phyloP scores from a whole-genome alignment of 1,140 invertebrate genomes.

The Brachionus sp. region DNA sequence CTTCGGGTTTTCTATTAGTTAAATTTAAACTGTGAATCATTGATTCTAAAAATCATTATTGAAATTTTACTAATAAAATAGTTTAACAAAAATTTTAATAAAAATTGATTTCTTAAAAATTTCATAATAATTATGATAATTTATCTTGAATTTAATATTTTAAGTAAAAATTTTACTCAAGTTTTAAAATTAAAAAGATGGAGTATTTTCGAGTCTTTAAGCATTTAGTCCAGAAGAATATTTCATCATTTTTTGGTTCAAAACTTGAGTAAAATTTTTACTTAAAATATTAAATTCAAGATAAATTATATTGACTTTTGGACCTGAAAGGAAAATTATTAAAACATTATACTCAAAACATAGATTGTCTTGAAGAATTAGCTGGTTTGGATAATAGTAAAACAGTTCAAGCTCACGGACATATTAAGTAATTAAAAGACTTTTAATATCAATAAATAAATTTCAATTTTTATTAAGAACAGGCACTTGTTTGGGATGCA shows the following conservation, averaged over 20 bases:
- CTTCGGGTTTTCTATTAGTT: too few relatives aligned
- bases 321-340: constrained; percentile 20
- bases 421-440: constrained; percentile 64
- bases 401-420: constrained; percentile 87
- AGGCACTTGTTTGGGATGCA: constrained; percentile 30
- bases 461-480: neutral
- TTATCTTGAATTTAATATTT: too few relatives aligned
- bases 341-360: constrained; percentile 69
- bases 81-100: too few relatives aligned
- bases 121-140: too few relatives aligned
- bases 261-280: neutral
- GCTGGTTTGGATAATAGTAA: constrained; percentile 79
- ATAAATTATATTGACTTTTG: neutral
- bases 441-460: neutral
- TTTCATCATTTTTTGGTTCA: neutral
- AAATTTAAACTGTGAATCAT: too few relatives aligned
- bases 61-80: too few relatives aligned
- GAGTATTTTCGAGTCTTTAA: neutral
- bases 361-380: constrained; percentile 82
- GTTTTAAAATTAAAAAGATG: neutral
- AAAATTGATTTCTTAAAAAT: too few relatives aligned
- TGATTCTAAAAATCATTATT: neutral
- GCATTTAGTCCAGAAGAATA: neutral
- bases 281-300: too few relatives aligned
- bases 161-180: too few relatives aligned